Base-by-base conservation (phyloP, 2,797 vertebrate genomes). In the Epinephelus malabaricus region DNA sequence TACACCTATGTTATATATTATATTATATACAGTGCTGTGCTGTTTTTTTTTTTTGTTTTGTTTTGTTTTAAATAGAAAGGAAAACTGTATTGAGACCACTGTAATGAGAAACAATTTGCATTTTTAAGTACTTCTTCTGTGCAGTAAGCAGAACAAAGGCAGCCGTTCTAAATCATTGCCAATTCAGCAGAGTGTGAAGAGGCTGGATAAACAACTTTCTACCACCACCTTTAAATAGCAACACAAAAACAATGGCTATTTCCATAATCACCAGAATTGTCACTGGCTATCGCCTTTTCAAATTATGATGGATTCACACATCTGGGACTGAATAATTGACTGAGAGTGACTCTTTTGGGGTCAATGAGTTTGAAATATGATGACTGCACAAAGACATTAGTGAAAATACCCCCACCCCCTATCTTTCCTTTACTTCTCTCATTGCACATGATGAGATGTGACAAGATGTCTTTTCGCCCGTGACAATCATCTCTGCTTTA, bases 261-360 rank as follows among this genome's bases (percentile, higher is more conserved):
- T 79, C 64, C 67, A 69, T 81, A 60, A 77, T 79, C 63, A 89
- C 82, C 72, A 70, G 30, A 69, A 80, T 71, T 78, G 81, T 88
- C 65, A 85, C 40, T 25, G 51, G 68, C 19, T 56, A 69, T 38
- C 8, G 25, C 51, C 62, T 78, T 87, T 81, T 83, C 38, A 84
- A 81, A 88, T 77, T 23, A 87, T 86, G 68, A 92, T 87, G 70
- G 73, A 84, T 89, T 84, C 78, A 59, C 53, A 79, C 58, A 80
- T 87, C 54, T 74, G 23, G 47, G 56, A 40, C 59, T 69, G 64
- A 71, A 69, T 88, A 79, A 90, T 82, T 86, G 66, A 82, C 58
- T 68, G 21, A 75, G 50, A 74, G 65, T 45, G 49, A 68, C 66
- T 83, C 27, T 75, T 78, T 75, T 51, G 46, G 69, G 73, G 85